A percentile compares a stretch with the other conserved stretches of the same genome.
Conservation (phyloP, 2,888 invertebrate genomes). For the Folsomia candida region DNA sequence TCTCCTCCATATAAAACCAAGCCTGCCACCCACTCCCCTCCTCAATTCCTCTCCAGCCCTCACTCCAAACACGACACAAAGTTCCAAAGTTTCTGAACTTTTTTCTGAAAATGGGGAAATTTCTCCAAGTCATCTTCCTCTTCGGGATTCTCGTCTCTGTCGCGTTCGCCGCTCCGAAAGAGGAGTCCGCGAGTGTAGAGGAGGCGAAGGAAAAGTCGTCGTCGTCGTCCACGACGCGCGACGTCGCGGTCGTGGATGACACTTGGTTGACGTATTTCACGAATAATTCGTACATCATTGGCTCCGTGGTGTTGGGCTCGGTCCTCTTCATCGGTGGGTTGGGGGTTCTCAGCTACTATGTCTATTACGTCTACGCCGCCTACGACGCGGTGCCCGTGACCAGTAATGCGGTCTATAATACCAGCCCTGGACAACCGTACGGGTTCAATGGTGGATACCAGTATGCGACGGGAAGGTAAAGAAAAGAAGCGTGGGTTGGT, state of each 20-base stretch:
- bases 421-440: constrained; percentile 14
- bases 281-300: constrained; percentile 35
- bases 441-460: constrained; percentile 23
- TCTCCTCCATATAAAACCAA: not conserved
- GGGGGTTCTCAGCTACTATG: constrained; percentile 39
- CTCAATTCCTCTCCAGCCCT: not conserved
- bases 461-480: constrained; percentile 36
- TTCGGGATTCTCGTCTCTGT: too few species aligned
- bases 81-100: too few species aligned
- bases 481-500: too few species aligned
- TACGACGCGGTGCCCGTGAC: not conserved
- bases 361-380: constrained; percentile 31
- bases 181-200: constrained; percentile 27
- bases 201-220: not conserved
- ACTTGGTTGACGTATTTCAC: constrained; percentile 37
- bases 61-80: too few species aligned
- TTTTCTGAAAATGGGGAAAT: too few species aligned
- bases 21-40: not conserved
- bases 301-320: constrained; percentile 29
- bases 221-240: constrained; percentile 24
- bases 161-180: constrained; percentile 44
- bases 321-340: constrained; percentile 41
- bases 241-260: constrained; percentile 38
- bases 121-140: too few species aligned
- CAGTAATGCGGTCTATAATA: not conserved